Evolutionary conservation across 2,797 vertebrate genomes (phyloP).

Genomic region (Siniperca undulata): DNA sequence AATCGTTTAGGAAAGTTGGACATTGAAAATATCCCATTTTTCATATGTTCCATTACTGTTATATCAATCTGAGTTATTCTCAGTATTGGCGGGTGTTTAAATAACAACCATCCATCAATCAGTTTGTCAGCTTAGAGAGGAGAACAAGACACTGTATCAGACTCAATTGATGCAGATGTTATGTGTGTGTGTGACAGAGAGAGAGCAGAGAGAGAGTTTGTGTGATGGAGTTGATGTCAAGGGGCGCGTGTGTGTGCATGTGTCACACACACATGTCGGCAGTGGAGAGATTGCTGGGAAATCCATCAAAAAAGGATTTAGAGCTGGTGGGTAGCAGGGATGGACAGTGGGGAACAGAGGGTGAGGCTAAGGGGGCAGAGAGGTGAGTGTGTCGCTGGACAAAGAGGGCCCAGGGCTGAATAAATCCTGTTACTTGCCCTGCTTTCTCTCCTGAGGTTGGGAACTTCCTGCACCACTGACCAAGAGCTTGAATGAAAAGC

Average conservation of each 20-base stretch:
- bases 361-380: constrained; percentile 51
- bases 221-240: constrained; percentile 3
- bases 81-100: constrained; percentile 60
- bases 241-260: constrained; percentile 19
- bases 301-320: constrained; percentile 87
- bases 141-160: constrained; percentile 16
- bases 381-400: constrained; percentile 70
- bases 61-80: constrained; percentile 74
- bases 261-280: constrained; percentile 43
- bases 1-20: constrained; percentile 81
- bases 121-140: constrained; percentile 60
- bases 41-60: constrained; percentile 82
- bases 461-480: constrained; percentile 69
- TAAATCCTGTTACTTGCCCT: constrained; percentile 79
- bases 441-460: constrained; percentile 64
- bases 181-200: background rate
- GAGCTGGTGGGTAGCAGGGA: constrained; percentile 65
- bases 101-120: constrained; percentile 70
- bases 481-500: constrained; percentile 45
- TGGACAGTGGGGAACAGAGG: constrained; percentile 66
- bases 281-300: constrained; percentile 73
- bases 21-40: constrained; percentile 79
- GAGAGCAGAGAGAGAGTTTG: background rate
- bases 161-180: constrained; percentile 31
- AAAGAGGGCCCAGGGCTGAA: constrained; percentile 62